Evolutionary conservation across 1,140 invertebrate species (phyloP).

Genomic region (Ips nitidus): DNA sequence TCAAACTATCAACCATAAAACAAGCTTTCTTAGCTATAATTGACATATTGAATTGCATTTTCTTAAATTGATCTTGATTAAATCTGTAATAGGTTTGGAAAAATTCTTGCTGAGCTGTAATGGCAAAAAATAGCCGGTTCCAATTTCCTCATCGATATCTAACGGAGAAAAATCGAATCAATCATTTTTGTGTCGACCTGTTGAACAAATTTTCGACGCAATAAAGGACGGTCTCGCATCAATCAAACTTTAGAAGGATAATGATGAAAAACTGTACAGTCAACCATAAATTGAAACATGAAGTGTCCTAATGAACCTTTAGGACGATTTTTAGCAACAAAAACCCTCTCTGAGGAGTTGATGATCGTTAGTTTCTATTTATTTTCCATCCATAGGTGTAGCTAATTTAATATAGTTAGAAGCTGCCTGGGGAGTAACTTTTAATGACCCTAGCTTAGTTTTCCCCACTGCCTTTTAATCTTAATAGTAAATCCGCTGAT

Average conservation of each 20-base stretch:
- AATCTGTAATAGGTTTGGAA: too few relatives aligned
- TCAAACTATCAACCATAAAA: too few relatives aligned
- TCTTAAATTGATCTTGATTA: too few relatives aligned
- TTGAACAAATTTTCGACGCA: conserved; percentile 1
- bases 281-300: not conserved
- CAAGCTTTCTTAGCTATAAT: too few relatives aligned
- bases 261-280: not conserved
- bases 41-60: too few relatives aligned
- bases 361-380: too few relatives aligned
- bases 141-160: too few relatives aligned
- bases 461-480: conserved; percentile 2
- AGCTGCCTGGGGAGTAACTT: not conserved
- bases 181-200: conserved; percentile 5
- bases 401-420: too few relatives aligned
- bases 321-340: not conserved
- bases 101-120: too few relatives aligned
- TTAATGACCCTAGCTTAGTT: not conserved
- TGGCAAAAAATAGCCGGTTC: too few relatives aligned
- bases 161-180: conserved; percentile 3
- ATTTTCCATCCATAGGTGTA: too few relatives aligned
- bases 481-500: conserved; percentile 2
- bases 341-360: too few relatives aligned
- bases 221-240: conserved; percentile 5
- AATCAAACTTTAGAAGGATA: conserved; percentile 10
- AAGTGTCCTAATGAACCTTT: not conserved